These are phyloP conservation scores for Manacus vitellinus DNA, from an alignment of 2,113 vertebrate species.

Conservation along the genomic window DNA sequence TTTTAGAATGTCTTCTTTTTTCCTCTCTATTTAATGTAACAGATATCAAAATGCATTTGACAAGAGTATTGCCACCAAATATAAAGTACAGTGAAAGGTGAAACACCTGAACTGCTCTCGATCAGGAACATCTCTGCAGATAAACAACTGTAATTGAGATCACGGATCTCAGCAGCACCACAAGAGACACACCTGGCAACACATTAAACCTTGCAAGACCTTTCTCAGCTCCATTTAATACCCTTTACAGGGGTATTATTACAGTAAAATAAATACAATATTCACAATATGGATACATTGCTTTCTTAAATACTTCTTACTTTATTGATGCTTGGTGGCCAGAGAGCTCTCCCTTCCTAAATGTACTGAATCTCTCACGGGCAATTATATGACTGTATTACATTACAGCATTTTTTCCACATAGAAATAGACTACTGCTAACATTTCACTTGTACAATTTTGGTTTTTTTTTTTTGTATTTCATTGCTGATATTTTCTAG, in stretches of 20 bases:
- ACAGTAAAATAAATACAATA: background rate
- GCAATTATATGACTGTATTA: background rate
- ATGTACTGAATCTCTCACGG: background rate
- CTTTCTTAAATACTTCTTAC: background rate
- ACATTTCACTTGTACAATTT: background rate
- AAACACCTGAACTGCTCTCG: background rate
- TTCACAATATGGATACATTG: background rate
- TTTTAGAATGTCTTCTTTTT: background rate
- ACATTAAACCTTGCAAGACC: background rate
- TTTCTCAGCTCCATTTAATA: background rate
- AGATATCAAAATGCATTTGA: background rate
- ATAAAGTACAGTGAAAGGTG: background rate
- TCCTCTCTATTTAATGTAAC: background rate
- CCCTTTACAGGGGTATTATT: background rate
- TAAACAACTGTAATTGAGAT: background rate
- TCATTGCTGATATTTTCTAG: background rate
- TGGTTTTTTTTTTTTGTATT: slow-evolving; percentile 21
- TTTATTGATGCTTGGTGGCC: background rate
- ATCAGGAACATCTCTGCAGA: background rate
- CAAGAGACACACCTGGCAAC: background rate
- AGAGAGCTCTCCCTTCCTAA: slow-evolving; percentile 3
- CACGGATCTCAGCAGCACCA: background rate
- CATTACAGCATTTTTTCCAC: background rate
- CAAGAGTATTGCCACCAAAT: background rate
- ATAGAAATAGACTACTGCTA: slow-evolving; percentile 26